A percentile compares a stretch with the other conserved stretches of the same genome.
phyloP scores from a whole-genome alignment of 2,888 invertebrate species.

The Cataglyphis rosenhaueri region DNA sequence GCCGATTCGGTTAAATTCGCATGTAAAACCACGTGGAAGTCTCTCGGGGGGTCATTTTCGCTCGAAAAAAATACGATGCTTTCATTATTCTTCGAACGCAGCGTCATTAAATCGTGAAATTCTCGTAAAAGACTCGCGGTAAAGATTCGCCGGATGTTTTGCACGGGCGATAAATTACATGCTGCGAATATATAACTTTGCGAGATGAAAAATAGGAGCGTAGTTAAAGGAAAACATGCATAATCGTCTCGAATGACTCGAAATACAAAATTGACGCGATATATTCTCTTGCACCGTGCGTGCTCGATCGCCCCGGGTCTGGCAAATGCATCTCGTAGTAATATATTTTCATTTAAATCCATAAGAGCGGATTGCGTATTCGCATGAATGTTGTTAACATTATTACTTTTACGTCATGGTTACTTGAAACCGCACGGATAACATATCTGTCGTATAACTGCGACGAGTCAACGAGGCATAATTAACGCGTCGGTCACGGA shows the following conservation, averaged over 20 bases:
- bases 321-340: conserved; percentile 50
- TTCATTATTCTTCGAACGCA: neutral
- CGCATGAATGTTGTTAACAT: conserved; percentile 38
- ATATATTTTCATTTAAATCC: conserved; percentile 55
- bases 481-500: conserved; percentile 39
- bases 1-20: conserved; percentile 25
- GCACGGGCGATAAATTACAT: neutral
- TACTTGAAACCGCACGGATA: conserved; percentile 44
- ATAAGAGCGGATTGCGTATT: conserved; percentile 26
- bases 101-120: conserved; percentile 6
- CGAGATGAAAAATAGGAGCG: conserved; percentile 1
- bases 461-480: conserved; percentile 37
- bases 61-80: neutral
- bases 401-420: conserved; percentile 52
- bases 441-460: conserved; percentile 32
- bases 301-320: conserved; percentile 24
- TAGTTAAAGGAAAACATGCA: neutral
- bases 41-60: conserved; percentile 26
- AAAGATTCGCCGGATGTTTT: neutral
- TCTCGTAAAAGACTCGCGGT: neutral
- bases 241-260: conserved; percentile 29
- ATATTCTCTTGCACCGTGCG: neutral
- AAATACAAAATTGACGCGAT: conserved; percentile 19
- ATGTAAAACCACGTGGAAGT: neutral
- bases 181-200: neutral